A percentile compares a stretch with the other conserved stretches of the same genome.
Conservation (phyloP, 2,888 invertebrate genomes). For the Chymomyza amoena region DNA sequence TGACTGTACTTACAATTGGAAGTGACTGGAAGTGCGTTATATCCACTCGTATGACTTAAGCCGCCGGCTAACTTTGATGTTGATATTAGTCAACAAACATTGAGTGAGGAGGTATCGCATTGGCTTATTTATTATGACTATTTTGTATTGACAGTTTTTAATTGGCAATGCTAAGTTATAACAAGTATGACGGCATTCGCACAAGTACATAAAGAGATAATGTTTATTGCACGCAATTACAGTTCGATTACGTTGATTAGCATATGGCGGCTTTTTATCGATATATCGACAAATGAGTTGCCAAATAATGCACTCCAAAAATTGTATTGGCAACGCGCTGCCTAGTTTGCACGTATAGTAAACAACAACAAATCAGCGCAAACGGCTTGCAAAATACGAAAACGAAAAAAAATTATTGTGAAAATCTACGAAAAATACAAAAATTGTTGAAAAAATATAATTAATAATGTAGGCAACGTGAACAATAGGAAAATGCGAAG, state of each 20-base stretch:
- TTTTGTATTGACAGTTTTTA: background rate
- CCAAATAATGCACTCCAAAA: background rate
- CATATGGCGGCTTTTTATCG: slow-evolving; percentile 32
- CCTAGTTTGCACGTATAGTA: slow-evolving; percentile 22
- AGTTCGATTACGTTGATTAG: background rate
- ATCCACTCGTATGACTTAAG: background rate
- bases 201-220: background rate
- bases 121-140: background rate
- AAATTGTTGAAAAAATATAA: slow-evolving; percentile 8
- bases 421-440: slow-evolving; percentile 11
- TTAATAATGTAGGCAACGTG: slow-evolving; percentile 1
- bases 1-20: background rate
- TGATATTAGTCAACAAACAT: background rate
- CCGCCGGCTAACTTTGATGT: background rate
- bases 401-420: slow-evolving; percentile 32
- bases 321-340: slow-evolving; percentile 12
- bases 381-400: slow-evolving; percentile 35
- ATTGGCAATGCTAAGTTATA: background rate
- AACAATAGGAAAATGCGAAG: background rate
- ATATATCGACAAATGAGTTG: slow-evolving; percentile 25
- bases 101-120: background rate
- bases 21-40: background rate
- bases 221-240: background rate
- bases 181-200: background rate
- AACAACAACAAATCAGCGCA: slow-evolving; percentile 27